phyloP scores from a whole-genome alignment of 2,888 invertebrate species.

The Lampropteryx suffumata region DNA sequence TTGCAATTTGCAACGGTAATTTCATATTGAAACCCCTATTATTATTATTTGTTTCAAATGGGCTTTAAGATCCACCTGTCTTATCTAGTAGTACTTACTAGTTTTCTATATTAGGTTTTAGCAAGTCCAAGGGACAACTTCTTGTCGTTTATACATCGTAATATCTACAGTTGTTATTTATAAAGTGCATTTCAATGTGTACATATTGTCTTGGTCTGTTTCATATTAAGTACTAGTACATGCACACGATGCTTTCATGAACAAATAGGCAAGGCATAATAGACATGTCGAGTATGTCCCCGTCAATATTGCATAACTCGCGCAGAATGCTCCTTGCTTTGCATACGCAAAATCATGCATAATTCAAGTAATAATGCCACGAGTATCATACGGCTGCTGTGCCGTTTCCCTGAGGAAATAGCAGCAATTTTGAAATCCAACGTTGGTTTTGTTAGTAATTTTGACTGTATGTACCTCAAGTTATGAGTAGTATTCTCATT shows the following conservation, averaged over 20 bases:
- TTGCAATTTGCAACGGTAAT: no score
- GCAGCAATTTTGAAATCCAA: slow-evolving; percentile 21
- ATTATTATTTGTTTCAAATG: neutral
- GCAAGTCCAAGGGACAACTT: slow-evolving; percentile 19
- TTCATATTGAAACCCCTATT: neutral
- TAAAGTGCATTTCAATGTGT: slow-evolving; percentile 28
- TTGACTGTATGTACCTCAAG: slow-evolving; percentile 9
- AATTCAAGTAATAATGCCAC: slow-evolving; percentile 47
- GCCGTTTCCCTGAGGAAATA: slow-evolving; percentile 38
- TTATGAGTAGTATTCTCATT: neutral
- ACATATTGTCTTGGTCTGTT: slow-evolving; percentile 29
- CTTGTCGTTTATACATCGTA: slow-evolving; percentile 11
- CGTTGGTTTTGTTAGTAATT: slow-evolving; percentile 16
- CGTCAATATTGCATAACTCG: slow-evolving; percentile 50
- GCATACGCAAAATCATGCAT: slow-evolving; percentile 56
- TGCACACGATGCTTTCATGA: slow-evolving; percentile 25
- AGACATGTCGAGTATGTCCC: slow-evolving; percentile 36
- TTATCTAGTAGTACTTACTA: slow-evolving; percentile 10
- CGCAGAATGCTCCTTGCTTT: slow-evolving; percentile 40
- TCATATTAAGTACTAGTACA: slow-evolving; percentile 24
- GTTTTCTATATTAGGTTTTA: slow-evolving; percentile 12
- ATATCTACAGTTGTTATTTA: slow-evolving; percentile 14
- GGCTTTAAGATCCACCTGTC: slow-evolving; percentile 8
- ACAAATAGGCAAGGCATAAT: slow-evolving; percentile 32
- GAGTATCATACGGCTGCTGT: slow-evolving; percentile 37